A percentile compares a stretch with the other conserved stretches of the same genome.
phyloP scores from a whole-genome alignment of 2,888 invertebrate species.

The Halictus ligatus region DNA sequence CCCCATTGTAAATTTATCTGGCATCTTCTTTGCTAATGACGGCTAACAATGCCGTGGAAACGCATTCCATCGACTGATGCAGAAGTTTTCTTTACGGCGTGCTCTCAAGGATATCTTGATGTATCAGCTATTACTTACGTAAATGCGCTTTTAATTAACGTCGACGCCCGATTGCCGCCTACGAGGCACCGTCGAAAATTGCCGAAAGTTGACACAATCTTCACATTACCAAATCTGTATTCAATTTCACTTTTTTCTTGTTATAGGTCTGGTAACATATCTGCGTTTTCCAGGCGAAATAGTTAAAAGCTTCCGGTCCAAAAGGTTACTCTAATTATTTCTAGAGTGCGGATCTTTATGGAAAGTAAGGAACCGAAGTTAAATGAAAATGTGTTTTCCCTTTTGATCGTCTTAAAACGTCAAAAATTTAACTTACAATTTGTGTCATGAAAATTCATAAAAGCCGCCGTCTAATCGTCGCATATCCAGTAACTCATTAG shows the following conservation, averaged over 20 bases:
- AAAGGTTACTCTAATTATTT: background rate
- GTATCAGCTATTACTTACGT: background rate
- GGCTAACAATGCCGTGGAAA: background rate
- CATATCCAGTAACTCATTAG: too few relatives aligned
- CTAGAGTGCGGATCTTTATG: background rate
- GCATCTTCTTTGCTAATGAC: background rate
- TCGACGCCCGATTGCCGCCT: background rate
- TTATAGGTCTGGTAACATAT: background rate
- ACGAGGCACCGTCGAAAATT: background rate
- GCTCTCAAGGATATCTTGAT: background rate
- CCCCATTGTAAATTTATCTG: background rate
- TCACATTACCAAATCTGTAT: background rate
- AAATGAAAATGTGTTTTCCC: too few relatives aligned
- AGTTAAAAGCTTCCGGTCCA: background rate
- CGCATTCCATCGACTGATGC: background rate
- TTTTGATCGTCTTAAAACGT: too few relatives aligned
- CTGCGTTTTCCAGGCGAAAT: background rate
- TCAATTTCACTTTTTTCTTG: background rate
- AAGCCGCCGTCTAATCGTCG: too few relatives aligned
- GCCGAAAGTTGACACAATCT: background rate
- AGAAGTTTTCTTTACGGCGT: background rate
- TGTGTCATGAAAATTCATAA: too few relatives aligned
- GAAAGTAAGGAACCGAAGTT: too few relatives aligned
- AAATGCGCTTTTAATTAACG: background rate
- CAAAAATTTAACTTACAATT: too few relatives aligned